Conservation (phyloP, 2,113 vertebrate genomes). For the Phylloscopus whistleri region DNA sequence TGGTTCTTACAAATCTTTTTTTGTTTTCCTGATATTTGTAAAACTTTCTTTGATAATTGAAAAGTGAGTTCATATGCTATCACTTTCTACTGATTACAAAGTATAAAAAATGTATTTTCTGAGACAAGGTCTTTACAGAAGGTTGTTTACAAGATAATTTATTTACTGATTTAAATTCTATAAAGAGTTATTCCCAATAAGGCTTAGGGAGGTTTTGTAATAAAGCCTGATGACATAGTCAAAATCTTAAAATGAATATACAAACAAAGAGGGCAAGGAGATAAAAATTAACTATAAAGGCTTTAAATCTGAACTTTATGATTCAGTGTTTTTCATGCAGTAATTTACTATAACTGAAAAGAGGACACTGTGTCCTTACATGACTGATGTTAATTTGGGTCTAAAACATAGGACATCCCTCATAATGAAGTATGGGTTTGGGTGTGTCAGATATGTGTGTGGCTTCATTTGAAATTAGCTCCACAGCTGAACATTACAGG, state of each 20-base stretch:
- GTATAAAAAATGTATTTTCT: not conserved
- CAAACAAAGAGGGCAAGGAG: not conserved
- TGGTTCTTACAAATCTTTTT: not conserved
- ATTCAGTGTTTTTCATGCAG: slow-evolving; percentile 13
- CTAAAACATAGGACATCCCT: not conserved
- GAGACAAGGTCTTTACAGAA: not conserved
- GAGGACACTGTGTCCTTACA: not conserved
- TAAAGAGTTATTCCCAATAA: not conserved
- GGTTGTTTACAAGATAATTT: not conserved
- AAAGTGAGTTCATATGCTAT: not conserved
- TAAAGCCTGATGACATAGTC: not conserved
- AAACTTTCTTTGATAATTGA: not conserved
- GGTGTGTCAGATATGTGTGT: slow-evolving; percentile 5
- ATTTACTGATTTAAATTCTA: not conserved
- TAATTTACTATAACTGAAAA: slow-evolving; percentile 17
- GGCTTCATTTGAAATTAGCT: slow-evolving; percentile 28
- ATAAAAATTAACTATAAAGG: not conserved
- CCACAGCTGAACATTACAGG: not conserved
- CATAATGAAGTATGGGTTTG: slow-evolving; percentile 1
- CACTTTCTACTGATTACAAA: not conserved
- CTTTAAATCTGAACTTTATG: not conserved
- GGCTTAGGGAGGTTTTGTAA: not conserved
- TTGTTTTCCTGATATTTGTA: not conserved
- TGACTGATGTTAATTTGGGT: slow-evolving; percentile 5
- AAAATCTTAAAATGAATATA: not conserved